Evolutionary conservation across 2,797 vertebrate species (phyloP).

Genomic region (Coilia nasus): DNA sequence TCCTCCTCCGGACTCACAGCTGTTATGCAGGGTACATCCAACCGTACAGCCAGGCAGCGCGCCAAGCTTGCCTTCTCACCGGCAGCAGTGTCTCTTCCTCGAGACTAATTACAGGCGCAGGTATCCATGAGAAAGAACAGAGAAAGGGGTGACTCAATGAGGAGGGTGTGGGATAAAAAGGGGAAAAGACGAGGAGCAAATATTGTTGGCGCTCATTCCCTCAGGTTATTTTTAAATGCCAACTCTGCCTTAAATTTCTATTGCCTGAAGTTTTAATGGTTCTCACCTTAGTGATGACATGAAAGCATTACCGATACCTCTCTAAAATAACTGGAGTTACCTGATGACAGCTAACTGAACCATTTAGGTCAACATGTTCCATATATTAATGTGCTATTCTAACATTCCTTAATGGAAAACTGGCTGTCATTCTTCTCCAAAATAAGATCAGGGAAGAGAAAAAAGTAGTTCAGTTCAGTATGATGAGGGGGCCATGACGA

Average conservation of each 20-base stretch:
- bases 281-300: not conserved
- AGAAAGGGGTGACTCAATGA: conserved; percentile 51
- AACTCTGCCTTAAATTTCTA: not conserved
- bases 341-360: not conserved
- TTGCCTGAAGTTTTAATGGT: not conserved
- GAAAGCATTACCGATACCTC: too few species aligned
- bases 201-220: not conserved
- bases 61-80: conserved; percentile 72
- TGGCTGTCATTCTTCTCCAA: not conserved
- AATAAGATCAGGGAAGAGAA: not conserved
- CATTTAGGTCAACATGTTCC: not conserved
- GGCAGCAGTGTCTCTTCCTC: conserved; percentile 77
- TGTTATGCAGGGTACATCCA: conserved; percentile 53
- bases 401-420: not conserved
- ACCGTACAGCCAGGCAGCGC: conserved; percentile 65
- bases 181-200: not conserved
- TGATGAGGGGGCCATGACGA: not conserved
- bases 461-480: not conserved
- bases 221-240: not conserved
- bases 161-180: conserved; percentile 47
- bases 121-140: conserved; percentile 23
- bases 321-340: not conserved
- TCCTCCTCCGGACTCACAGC: conserved; percentile 38
- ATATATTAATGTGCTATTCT: not conserved
- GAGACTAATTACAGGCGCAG: conserved; percentile 72